phyloP scores from a whole-genome alignment of 2,888 invertebrate genomes.

The Drosophila anomelani region DNA sequence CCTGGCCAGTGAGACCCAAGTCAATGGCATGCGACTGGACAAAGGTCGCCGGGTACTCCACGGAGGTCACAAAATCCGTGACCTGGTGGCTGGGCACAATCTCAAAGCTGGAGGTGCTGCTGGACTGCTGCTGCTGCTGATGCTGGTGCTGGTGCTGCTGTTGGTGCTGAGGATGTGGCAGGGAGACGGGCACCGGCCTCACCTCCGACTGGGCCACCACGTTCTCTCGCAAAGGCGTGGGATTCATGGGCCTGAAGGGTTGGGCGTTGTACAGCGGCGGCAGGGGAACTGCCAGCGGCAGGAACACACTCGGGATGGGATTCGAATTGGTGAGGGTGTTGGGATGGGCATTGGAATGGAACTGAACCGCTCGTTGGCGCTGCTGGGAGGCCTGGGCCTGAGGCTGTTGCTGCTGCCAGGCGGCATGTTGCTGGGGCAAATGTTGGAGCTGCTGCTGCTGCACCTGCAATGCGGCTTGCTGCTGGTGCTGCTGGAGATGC shows the following conservation, averaged over 20 bases:
- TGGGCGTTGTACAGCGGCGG: constrained; percentile 88
- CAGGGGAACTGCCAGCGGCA: constrained; percentile 87
- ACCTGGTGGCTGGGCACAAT: constrained; percentile 88
- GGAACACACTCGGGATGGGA: constrained; percentile 55
- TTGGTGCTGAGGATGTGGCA: constrained; percentile 15
- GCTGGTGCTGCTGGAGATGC: constrained; percentile 51
- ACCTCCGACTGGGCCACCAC: constrained; percentile 80
- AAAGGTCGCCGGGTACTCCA: constrained; percentile 90
- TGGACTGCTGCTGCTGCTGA: neutral
- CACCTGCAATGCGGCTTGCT: constrained; percentile 45
- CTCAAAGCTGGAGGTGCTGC: constrained; percentile 71
- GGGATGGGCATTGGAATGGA: constrained; percentile 11
- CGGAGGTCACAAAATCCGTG: constrained; percentile 89
- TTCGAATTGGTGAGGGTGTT: neutral
- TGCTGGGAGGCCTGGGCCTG: constrained; percentile 59
- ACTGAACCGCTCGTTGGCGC: constrained; percentile 61
- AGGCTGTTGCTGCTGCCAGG: constrained; percentile 30
- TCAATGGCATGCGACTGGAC: constrained; percentile 86
- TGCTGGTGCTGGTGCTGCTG: neutral
- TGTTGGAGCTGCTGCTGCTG: constrained; percentile 43
- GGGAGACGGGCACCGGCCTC: constrained; percentile 61
- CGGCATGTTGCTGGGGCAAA: constrained; percentile 51
- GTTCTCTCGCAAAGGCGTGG: constrained; percentile 56
- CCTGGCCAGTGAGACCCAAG: constrained; percentile 83
- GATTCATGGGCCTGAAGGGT: constrained; percentile 84